phyloP scores from a whole-genome alignment of 2,797 vertebrate genomes.

The Tarsius wallacei region DNA sequence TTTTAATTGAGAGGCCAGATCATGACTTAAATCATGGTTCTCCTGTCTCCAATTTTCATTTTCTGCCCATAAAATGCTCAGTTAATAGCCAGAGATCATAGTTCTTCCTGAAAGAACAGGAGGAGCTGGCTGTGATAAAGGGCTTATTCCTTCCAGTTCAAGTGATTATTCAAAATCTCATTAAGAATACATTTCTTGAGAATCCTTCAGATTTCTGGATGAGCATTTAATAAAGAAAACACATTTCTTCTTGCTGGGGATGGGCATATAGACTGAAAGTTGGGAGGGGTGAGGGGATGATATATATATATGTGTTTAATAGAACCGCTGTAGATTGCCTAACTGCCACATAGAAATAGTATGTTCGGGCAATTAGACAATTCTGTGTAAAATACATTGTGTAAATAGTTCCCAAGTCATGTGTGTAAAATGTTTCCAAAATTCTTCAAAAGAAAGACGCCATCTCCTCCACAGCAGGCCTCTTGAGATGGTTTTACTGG shows the following conservation, averaged over 20 bases:
- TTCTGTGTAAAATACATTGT: not conserved
- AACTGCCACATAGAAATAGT: not conserved
- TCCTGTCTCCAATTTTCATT: constrained; percentile 39
- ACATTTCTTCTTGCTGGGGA: not conserved
- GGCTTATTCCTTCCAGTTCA: constrained; percentile 47
- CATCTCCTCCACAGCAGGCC: not conserved
- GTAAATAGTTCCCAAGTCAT: not conserved
- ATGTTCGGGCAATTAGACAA: not conserved
- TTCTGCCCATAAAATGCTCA: constrained; percentile 34
- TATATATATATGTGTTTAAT: not conserved
- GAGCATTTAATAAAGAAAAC: not conserved
- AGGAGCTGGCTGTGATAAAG: constrained; percentile 64
- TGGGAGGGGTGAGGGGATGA: not conserved
- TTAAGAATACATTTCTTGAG: constrained; percentile 32
- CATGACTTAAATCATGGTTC: constrained; percentile 55
- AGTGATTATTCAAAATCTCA: constrained; percentile 75
- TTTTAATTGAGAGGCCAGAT: constrained; percentile 69
- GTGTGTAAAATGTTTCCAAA: constrained; percentile 19
- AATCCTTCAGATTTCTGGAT: not conserved
- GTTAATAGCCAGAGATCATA: constrained; percentile 59
- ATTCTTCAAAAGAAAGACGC: not conserved
- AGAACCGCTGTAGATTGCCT: not conserved
- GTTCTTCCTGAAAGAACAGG: constrained; percentile 47
- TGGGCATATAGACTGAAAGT: not conserved
- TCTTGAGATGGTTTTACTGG: not conserved